These are phyloP conservation scores for Orchesella flavescens DNA, from an alignment of 2,888 invertebrate species.

Conservation along the genomic window DNA sequence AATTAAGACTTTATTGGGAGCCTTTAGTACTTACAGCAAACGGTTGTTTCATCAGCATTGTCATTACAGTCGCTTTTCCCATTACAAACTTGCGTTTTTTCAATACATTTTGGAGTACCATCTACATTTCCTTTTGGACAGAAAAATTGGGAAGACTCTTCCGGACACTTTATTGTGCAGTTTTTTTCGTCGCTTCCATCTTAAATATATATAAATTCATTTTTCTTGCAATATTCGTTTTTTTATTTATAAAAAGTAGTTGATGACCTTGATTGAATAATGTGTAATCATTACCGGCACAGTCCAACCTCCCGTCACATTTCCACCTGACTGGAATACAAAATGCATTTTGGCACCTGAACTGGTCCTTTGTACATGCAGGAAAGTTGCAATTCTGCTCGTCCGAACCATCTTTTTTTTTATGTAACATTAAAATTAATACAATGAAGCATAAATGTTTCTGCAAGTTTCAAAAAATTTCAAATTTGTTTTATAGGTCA, in stretches of 20 bases:
- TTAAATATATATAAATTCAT: not conserved
- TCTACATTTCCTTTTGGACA: slow-evolving; percentile 75
- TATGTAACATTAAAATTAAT: no score
- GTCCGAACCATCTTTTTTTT: slow-evolving; percentile 81
- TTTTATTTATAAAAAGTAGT: no score
- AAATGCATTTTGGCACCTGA: slow-evolving; percentile 91
- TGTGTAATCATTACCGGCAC: slow-evolving; percentile 51
- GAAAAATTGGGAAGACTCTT: slow-evolving; percentile 73
- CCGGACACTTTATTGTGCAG: slow-evolving; percentile 84
- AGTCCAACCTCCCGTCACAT: slow-evolving; percentile 80
- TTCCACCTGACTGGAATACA: slow-evolving; percentile 91
- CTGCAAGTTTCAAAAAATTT: no score
- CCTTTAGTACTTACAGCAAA: slow-evolving; percentile 88
- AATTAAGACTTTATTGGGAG: no score
- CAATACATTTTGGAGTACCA: slow-evolving; percentile 89
- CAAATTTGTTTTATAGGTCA: no score
- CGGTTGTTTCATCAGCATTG: slow-evolving; percentile 89
- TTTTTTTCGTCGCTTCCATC: slow-evolving; percentile 59
- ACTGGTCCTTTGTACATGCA: slow-evolving; percentile 90
- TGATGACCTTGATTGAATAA: no score
- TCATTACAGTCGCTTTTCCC: slow-evolving; percentile 93
- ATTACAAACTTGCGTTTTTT: slow-evolving; percentile 90
- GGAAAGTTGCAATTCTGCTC: slow-evolving; percentile 89
- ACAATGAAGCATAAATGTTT: no score
- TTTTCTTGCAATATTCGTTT: no score